These are phyloP conservation scores for Spisula subtruncata DNA, from an alignment of 2,888 invertebrate genomes.

Conservation along the genomic window DNA sequence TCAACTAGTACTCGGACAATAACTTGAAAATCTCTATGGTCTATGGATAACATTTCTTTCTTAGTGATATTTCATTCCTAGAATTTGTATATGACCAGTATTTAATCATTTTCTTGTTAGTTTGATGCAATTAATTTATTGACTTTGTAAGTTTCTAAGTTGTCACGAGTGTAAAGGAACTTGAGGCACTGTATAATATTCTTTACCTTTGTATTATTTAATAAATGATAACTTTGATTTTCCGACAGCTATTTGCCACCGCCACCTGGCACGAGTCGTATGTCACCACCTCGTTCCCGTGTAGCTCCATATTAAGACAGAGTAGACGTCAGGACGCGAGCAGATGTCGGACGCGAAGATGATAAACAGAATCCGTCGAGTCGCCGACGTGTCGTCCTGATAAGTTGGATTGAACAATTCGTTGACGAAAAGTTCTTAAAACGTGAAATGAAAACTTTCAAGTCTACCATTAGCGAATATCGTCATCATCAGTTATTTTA, in stretches of 20 bases:
- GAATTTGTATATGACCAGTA: too few species aligned
- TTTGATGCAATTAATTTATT: too few species aligned
- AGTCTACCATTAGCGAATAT: not conserved
- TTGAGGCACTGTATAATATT: too few species aligned
- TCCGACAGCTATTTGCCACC: conserved; percentile 78
- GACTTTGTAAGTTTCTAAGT: not conserved
- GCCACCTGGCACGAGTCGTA: conserved; percentile 76
- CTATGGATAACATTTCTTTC: too few species aligned
- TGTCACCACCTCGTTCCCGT: conserved; percentile 78
- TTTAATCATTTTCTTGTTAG: too few species aligned
- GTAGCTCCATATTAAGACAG: conserved; percentile 80
- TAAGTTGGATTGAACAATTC: conserved; percentile 31
- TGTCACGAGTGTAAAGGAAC: too few species aligned
- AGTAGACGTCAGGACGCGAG: conserved; percentile 57
- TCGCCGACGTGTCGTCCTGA: conserved; percentile 25
- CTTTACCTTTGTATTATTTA: not conserved
- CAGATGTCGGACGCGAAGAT: conserved; percentile 59
- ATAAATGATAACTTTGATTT: conserved; percentile 27
- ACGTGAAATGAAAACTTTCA: not conserved
- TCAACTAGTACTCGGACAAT: too few species aligned
- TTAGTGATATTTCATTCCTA: too few species aligned
- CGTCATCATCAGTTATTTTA: not conserved
- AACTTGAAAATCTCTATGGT: too few species aligned
- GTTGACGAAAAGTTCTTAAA: conserved; percentile 9
- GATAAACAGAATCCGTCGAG: conserved; percentile 31